phyloP scores from a whole-genome alignment of 2,797 vertebrate species.

The Limosa lapponica region DNA sequence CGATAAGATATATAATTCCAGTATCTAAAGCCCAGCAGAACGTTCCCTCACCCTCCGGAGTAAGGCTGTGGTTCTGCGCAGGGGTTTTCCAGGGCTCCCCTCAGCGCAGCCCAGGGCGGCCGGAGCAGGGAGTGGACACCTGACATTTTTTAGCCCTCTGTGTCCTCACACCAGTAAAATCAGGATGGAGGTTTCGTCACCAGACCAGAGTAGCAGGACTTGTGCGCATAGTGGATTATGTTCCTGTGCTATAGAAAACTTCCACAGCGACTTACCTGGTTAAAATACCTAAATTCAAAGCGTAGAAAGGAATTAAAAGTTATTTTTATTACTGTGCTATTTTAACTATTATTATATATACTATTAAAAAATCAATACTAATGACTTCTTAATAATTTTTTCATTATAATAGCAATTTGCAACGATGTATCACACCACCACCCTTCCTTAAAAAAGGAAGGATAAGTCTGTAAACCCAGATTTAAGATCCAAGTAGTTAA shows the following conservation, averaged over 20 bases:
- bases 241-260: neutral
- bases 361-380: neutral
- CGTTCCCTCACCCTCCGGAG: neutral
- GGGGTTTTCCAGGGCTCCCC: neutral
- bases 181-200: no score
- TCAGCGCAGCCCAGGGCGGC: neutral
- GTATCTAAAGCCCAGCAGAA: rapidly evolving
- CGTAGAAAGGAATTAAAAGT: neutral
- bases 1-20: no score
- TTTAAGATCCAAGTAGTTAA: neutral
- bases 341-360: neutral
- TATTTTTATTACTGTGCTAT: neutral
- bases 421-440: neutral
- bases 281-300: neutral
- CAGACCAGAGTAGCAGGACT: rapidly evolving
- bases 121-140: no score
- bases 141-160: rapidly evolving
- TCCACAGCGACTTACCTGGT: neutral
- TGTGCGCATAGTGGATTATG: rapidly evolving
- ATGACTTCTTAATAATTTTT: neutral
- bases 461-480: neutral
- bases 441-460: neutral
- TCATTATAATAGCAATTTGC: neutral
- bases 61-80: rapidly evolving
- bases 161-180: neutral